These are phyloP conservation scores for Neocrepidodera transversa DNA, from an alignment of 2,888 invertebrate species.

Conservation along the genomic window DNA sequence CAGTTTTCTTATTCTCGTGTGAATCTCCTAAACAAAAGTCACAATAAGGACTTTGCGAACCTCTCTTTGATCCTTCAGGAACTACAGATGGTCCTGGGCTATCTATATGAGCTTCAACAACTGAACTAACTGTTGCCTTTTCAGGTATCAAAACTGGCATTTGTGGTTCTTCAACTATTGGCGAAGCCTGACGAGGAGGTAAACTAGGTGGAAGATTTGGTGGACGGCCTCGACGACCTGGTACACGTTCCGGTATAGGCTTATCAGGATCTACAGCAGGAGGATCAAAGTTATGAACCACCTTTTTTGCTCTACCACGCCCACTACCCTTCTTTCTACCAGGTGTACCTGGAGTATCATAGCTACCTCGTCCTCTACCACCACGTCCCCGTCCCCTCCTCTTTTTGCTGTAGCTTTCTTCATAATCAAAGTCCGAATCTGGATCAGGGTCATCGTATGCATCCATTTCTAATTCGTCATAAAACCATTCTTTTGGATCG, in stretches of 20 bases:
- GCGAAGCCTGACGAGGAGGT: slow-evolving; percentile 57
- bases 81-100: slow-evolving; percentile 8
- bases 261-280: slow-evolving; percentile 80
- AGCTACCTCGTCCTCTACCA: slow-evolving; percentile 57
- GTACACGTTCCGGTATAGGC: slow-evolving; percentile 89
- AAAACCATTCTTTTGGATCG: slow-evolving; percentile 88
- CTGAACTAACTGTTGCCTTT: slow-evolving; percentile 46
- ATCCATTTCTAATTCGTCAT: slow-evolving; percentile 91
- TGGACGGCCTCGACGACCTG: slow-evolving; percentile 46
- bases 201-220: slow-evolving; percentile 60
- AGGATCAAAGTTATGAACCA: slow-evolving; percentile 58
- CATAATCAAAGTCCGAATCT: slow-evolving; percentile 93
- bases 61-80: slow-evolving; percentile 64
- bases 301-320: slow-evolving; percentile 62
- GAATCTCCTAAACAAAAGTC: slow-evolving; percentile 98
- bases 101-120: slow-evolving; percentile 14
- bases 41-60: slow-evolving; percentile 91
- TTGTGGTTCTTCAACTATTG: slow-evolving; percentile 58
- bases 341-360: slow-evolving; percentile 59
- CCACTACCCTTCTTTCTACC: slow-evolving; percentile 61
- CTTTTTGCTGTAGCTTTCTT: slow-evolving; percentile 88
- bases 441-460: slow-evolving; percentile 90
- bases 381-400: slow-evolving; percentile 72
- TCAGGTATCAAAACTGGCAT: slow-evolving; percentile 62
- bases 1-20: slow-evolving; percentile 94